Evolutionary conservation across 2,888 invertebrate genomes (phyloP).

Genomic region (Calameuta filiformis): DNA sequence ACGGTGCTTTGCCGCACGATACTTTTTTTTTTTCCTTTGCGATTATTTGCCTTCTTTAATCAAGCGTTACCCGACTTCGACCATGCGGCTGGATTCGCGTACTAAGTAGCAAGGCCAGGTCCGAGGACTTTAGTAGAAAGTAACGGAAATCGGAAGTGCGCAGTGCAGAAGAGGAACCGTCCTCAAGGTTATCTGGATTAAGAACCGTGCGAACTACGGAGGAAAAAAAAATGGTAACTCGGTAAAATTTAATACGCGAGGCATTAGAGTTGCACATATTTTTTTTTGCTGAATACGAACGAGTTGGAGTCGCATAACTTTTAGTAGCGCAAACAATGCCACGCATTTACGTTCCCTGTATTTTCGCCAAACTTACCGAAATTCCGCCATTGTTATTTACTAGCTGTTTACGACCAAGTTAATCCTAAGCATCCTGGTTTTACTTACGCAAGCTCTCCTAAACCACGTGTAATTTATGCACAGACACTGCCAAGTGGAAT

Average conservation of each 20-base stretch:
- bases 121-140: not conserved
- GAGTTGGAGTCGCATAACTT: not conserved
- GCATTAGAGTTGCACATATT: not conserved
- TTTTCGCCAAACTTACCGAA: not conserved
- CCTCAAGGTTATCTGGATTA: not conserved
- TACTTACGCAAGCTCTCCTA: not conserved
- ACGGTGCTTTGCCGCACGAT: not conserved
- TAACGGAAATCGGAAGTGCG: not conserved
- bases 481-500: conserved; percentile 30
- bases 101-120: not conserved
- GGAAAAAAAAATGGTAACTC: not conserved
- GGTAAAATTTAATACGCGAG: not conserved
- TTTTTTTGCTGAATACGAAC: not conserved
- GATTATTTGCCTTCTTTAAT: not conserved
- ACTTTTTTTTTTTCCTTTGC: not conserved
- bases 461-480: conserved; percentile 25
- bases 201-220: not conserved
- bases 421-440: not conserved
- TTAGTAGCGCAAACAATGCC: not conserved
- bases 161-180: not conserved
- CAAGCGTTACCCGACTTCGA: not conserved
- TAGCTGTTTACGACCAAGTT: not conserved
- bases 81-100: not conserved
- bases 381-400: not conserved
- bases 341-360: not conserved